phyloP scores from a whole-genome alignment of 2,888 invertebrate species.

The Tanypteryx hageni region DNA sequence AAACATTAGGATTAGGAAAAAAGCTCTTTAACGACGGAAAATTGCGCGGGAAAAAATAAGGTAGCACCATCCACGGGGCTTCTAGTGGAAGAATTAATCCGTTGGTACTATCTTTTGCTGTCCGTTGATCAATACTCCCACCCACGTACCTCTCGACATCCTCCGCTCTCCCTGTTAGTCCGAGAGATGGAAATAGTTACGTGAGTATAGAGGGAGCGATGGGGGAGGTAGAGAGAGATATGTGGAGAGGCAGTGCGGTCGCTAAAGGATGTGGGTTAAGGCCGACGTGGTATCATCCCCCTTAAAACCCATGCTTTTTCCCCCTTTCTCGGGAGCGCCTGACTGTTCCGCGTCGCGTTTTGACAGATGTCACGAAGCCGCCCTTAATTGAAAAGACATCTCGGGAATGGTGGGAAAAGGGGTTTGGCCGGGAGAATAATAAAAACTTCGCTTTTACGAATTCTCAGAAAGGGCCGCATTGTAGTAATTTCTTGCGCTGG shows the following conservation, averaged over 20 bases:
- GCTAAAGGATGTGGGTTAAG: neutral
- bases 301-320: neutral
- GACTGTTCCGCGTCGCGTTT: neutral
- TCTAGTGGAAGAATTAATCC: too few species aligned
- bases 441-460: too few species aligned
- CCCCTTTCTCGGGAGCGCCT: neutral
- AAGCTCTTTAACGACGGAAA: too few species aligned
- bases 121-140: neutral
- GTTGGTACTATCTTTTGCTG: too few species aligned
- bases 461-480: too few species aligned
- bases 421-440: neutral
- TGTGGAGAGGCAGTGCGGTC: neutral
- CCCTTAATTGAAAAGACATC: neutral
- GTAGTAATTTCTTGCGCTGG: too few species aligned
- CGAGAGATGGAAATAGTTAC: neutral
- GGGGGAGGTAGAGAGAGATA: neutral
- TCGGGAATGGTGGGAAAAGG: neutral
- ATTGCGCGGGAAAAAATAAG: too few species aligned
- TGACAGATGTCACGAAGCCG: constrained; percentile 9
- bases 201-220: constrained; percentile 19
- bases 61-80: too few species aligned
- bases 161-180: neutral
- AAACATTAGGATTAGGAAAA: too few species aligned
- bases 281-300: neutral
- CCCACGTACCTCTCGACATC: neutral